Conservation (phyloP, 2,888 invertebrate genomes). For the Torymus tubicola region DNA sequence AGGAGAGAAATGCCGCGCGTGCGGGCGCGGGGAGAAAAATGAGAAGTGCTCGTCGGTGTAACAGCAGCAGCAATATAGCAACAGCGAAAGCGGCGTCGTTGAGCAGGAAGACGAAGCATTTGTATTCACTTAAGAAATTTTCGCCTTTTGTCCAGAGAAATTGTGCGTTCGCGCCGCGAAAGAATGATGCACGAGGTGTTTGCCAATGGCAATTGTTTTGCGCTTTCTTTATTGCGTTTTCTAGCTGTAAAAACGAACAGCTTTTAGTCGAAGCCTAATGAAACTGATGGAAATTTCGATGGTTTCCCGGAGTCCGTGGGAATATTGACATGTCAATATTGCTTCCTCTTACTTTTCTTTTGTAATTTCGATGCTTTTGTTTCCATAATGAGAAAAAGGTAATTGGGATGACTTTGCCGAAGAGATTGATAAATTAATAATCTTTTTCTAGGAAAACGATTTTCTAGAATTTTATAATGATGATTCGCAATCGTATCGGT, state of each 20-base stretch:
- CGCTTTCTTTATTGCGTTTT: not conserved
- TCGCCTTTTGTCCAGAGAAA: slow-evolving; percentile 19
- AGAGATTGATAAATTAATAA: no score
- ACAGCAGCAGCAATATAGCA: not conserved
- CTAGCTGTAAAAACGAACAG: not conserved
- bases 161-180: not conserved
- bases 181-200: slow-evolving; percentile 19
- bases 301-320: no score
- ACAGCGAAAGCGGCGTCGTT: not conserved
- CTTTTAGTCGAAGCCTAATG: not conserved
- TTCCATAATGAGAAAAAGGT: no score
- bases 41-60: not conserved
- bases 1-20: slow-evolving; percentile 23
- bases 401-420: no score
- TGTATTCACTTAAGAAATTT: slow-evolving; percentile 41
- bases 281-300: not conserved
- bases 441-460: no score
- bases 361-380: no score
- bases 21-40: slow-evolving; percentile 21
- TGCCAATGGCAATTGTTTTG: not conserved
- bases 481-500: no score
- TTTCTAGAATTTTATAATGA: no score
- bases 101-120: slow-evolving; percentile 13
- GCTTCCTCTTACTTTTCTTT: no score
- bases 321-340: no score